A percentile compares a stretch with the other conserved stretches of the same genome.
These are phyloP conservation scores for Poliocrania exsul DNA, from an alignment of 2,797 vertebrate genomes.

Conservation along the genomic window DNA sequence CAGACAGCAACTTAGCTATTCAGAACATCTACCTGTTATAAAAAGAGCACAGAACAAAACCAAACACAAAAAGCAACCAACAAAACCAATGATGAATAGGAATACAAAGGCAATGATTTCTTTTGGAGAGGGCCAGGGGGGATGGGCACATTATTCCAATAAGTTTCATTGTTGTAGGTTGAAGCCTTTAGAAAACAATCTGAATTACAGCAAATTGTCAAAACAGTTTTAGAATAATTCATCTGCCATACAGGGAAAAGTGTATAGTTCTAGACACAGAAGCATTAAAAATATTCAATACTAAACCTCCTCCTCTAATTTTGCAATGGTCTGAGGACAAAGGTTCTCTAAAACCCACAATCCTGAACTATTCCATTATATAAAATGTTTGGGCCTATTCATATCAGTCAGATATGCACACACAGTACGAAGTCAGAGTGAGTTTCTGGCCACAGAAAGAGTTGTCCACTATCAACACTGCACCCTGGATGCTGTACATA, in stretches of 20 bases:
- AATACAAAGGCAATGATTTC: background rate
- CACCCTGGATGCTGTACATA: background rate
- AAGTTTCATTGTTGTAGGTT: background rate
- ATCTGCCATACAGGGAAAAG: background rate
- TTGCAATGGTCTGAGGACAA: background rate
- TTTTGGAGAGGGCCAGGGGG: too few species aligned
- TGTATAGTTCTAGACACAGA: background rate
- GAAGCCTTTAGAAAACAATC: background rate
- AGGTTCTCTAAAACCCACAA: background rate
- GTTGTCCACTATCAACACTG: background rate
- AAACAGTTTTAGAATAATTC: slow-evolving; percentile 16
- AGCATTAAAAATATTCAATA: background rate
- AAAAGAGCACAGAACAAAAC: background rate
- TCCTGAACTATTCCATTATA: background rate
- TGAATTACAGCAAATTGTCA: slow-evolving; percentile 14
- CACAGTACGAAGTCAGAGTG: background rate
- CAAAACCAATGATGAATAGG: background rate
- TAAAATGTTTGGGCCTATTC: background rate
- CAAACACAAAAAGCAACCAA: background rate
- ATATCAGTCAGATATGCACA: background rate
- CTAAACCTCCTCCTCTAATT: background rate
- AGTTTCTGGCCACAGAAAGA: background rate
- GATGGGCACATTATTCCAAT: background rate
- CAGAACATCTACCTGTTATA: background rate
- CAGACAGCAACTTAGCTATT: background rate